phyloP scores from a whole-genome alignment of 2,888 invertebrate species.

The Ceratothoa steindachneri region DNA sequence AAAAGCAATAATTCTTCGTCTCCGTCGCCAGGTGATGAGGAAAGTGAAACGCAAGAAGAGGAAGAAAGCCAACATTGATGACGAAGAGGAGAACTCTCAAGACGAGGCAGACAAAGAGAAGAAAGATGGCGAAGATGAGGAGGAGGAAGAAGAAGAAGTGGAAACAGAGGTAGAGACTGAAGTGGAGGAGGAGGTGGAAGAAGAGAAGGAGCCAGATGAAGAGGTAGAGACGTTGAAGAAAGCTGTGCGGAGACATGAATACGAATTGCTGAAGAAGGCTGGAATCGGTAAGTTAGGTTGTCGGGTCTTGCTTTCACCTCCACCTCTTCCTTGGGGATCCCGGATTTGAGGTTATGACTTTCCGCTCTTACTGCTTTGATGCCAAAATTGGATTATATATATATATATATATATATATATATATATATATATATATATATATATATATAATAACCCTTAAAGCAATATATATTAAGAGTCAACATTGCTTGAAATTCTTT shows the following conservation, averaged over 20 bases:
- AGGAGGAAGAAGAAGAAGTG: slow-evolving; percentile 51
- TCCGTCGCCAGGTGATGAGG: slow-evolving; percentile 29
- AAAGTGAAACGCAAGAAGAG: slow-evolving; percentile 43
- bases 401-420: no score
- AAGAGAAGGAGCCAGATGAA: slow-evolving; percentile 55
- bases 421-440: slow-evolving; percentile 1
- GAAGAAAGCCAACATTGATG: slow-evolving; percentile 45
- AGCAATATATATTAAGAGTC: background rate
- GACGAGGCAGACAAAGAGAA: slow-evolving; percentile 12
- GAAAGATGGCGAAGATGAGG: slow-evolving; percentile 25
- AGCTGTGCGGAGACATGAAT: slow-evolving; percentile 79
- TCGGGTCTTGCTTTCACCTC: no score
- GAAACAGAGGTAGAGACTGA: slow-evolving; percentile 52
- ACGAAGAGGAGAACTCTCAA: slow-evolving; percentile 38
- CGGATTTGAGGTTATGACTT: no score
- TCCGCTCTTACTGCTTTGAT: no score
- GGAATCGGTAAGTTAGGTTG: slow-evolving; percentile 63
- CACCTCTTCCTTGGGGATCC: no score
- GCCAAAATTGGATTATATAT: no score
- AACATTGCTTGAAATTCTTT: background rate
- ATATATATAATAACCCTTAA: background rate
- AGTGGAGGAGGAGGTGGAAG: slow-evolving; percentile 62
- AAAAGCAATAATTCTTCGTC: background rate
- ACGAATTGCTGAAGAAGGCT: slow-evolving; percentile 78
- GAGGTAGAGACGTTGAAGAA: slow-evolving; percentile 68